Base-by-base conservation (phyloP, 2,888 invertebrate genomes). In the Schizotus pectinicornis region DNA sequence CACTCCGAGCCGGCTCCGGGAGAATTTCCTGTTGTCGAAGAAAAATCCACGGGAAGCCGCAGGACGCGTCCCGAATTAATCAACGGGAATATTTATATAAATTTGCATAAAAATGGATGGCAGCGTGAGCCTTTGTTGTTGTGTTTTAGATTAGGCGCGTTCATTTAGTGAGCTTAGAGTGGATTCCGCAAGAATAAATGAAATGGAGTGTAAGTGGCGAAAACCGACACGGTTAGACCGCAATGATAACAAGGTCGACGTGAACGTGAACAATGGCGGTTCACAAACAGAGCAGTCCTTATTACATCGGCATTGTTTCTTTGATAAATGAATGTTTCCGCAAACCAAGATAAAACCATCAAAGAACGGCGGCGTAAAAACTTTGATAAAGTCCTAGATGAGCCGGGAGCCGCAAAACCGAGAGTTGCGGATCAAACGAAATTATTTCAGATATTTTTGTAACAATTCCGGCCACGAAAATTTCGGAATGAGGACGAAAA, bases 261-360 rank as follows among this genome's bases (percentile, higher is more conserved):
- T 66, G 65, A 72, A 72, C 70, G 65, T 59, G 69, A 71, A 74
- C 74, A 75, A 74, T 70, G 67, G 67, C 60, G 63, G 59, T 65
- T 64, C 69, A 65, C 70, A 72, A 74, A 74, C 71, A 71, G 70
- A 69, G 68, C 70, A 69, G 68, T 73, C 72, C 71, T 72, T 73
- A 74, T 74, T 74, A 74, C 70, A 72, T 67, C 72, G 64, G 72
- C 74, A 75, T 77, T 77, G 77, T 77, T 75, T 77, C 75, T 75
- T 74, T 77, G 76, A 77, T 76, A 75, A 77, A 77, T 77, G 76
- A 75, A 73, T 70, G 72, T 74, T 73, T 70, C 68, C 72, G 60
- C 67, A 67, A 66, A 68, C 72, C 70, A 65, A 74, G 76, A 77
- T 76, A 76, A 75, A 75, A 73, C 74, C 74, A 67, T 74, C 74